Evolutionary conservation across 2,113 vertebrate species (phyloP).

Genomic region (Neopipo cinnamomea): DNA sequence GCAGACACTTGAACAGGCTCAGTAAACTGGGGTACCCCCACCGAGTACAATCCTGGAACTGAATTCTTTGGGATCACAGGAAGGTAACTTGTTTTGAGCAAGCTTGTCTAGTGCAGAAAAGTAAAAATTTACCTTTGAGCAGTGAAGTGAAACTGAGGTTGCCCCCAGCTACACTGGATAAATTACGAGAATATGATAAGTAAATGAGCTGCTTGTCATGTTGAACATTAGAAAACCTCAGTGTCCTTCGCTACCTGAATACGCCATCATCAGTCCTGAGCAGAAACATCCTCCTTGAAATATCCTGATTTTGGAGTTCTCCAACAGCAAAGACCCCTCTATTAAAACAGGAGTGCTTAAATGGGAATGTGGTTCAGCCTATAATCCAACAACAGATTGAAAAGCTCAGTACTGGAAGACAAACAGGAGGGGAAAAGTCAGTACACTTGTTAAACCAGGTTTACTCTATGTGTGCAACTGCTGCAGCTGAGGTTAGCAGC

Average conservation of each 20-base stretch:
- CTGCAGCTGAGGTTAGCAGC: background rate
- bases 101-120: background rate
- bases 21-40: background rate
- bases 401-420: background rate
- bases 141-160: background rate
- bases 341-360: background rate
- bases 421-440: background rate
- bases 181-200: background rate
- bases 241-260: background rate
- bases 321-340: background rate
- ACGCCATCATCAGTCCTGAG: background rate
- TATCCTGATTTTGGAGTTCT: background rate
- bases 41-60: background rate
- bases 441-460: background rate
- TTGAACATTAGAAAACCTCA: background rate
- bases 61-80: background rate
- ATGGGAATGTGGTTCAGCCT: background rate
- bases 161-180: background rate
- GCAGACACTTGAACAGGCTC: background rate
- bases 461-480: background rate
- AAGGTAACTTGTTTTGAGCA: background rate
- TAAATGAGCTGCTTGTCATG: background rate
- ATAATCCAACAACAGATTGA: background rate
- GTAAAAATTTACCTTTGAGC: background rate
- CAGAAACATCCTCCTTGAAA: background rate